Conservation (phyloP, 2,797 vertebrate genomes). For the Premnoplex brunnescens region DNA sequence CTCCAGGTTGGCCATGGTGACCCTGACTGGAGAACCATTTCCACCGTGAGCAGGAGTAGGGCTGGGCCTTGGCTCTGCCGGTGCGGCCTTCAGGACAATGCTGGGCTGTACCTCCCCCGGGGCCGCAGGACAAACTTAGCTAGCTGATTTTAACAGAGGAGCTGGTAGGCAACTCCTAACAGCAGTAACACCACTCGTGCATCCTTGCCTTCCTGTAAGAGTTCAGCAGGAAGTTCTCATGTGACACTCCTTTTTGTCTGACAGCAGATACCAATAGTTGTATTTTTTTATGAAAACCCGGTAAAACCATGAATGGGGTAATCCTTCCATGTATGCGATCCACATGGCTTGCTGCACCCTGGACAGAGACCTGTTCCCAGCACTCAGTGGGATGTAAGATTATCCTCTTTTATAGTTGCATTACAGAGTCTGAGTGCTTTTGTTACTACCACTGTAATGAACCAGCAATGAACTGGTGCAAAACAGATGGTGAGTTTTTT, state of each 20-base stretch:
- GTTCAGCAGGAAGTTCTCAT: not conserved
- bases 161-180: not conserved
- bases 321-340: fast-evolving
- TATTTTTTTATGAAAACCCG: not conserved
- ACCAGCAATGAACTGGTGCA: not conserved
- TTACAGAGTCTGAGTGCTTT: not conserved
- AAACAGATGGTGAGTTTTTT: not conserved
- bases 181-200: not conserved
- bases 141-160: not conserved
- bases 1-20: not conserved
- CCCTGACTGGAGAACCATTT: not conserved
- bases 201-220: not conserved
- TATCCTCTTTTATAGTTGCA: not conserved
- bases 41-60: not conserved
- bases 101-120: fast-evolving
- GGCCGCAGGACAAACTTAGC: not conserved
- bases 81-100: not conserved
- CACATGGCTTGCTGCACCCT: not conserved
- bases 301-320: not conserved
- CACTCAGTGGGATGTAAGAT: not conserved
- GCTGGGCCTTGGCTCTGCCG: fast-evolving
- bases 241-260: not conserved
- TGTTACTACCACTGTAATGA: not conserved
- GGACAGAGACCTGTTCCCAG: not conserved
- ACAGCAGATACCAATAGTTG: not conserved